Base-by-base conservation (phyloP, 2,797 vertebrate genomes). In the Poecilia velifera region DNA sequence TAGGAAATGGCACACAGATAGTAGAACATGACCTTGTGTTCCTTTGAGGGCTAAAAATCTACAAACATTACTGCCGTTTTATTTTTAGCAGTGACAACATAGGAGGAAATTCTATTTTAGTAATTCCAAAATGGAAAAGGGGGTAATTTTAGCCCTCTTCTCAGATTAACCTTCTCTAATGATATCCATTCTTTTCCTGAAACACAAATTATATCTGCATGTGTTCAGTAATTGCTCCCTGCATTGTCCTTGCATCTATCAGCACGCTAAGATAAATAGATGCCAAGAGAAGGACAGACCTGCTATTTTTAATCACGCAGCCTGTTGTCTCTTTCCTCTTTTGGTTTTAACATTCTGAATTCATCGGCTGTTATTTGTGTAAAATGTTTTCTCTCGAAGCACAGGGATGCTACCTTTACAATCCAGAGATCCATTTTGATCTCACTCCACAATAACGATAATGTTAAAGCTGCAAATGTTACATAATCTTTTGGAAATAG, bases 11-110 rank as follows among this genome's bases (percentile, higher is more conserved):
- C 59, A 80, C 80, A 82, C 57, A 77, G 25, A 84, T 66, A 59
- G 3, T 3, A n/a, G 82, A 57, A 79, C 45, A 68, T 34, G 71
- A 77, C 84, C 82, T 85, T 83, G 77, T 90, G 83, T 87, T 81
- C 76, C 13, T 28, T 75, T 36, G 22, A 41, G 25, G 59, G 82
- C 76, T 16, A 43, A 66, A 22, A 72, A 57, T 10, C 16, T 20
- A 28, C 22, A 70, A 13, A 85, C 46, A 85, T 72, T 43, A 43
- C 34, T 0, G 1, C 4, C 16, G 22, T 51, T 71, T 57, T 71
- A 73, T 7, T 82, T 85, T 79, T 81, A 87, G 78, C 66, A 73
- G 34, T 43, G 76, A 36, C 49, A 78, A 72, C 79, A 87, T 16
- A 2, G 68, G 53, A 45, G 73, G 25, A 78, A 55, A 76, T 72